phyloP scores from a whole-genome alignment of 2,113 vertebrate genomes.

The Brachyhypopomus gauderio region DNA sequence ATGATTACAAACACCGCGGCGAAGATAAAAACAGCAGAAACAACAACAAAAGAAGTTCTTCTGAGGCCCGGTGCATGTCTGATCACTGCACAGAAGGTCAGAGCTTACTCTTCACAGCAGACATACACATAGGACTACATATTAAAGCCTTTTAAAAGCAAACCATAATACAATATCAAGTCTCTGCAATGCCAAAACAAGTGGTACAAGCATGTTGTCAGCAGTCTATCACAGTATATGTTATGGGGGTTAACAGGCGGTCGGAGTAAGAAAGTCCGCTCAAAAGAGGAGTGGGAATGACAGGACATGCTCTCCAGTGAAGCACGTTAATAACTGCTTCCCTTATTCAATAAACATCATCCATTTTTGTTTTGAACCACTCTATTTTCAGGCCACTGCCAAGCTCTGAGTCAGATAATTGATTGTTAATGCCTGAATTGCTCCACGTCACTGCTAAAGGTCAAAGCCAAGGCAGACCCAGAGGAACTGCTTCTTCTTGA shows the following conservation, averaged over 20 bases:
- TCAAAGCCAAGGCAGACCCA: slow-evolving; percentile 58
- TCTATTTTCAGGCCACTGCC: slow-evolving; percentile 48
- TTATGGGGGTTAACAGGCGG: not conserved
- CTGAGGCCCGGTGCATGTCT: not conserved
- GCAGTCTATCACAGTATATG: not conserved
- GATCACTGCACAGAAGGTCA: not conserved
- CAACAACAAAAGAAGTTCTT: slow-evolving; percentile 6
- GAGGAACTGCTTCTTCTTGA: slow-evolving; percentile 3
- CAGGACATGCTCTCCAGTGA: not conserved
- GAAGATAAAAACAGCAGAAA: slow-evolving; percentile 11
- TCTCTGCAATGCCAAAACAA: not conserved
- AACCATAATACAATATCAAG: not conserved
- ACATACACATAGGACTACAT: not conserved
- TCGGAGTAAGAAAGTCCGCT: not conserved
- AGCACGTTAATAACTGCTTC: not conserved
- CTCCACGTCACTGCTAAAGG: slow-evolving; percentile 63
- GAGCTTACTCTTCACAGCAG: not conserved
- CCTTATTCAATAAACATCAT: not conserved
- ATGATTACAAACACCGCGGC: not conserved
- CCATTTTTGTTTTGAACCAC: not conserved
- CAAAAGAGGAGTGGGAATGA: not conserved
- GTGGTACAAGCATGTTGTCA: no score
- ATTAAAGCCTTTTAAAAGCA: not conserved
- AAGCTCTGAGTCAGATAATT: slow-evolving; percentile 63
- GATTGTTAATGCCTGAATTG: slow-evolving; percentile 61